phyloP scores from a whole-genome alignment of 2,888 invertebrate genomes.

The Dinocampus coccinellae region DNA sequence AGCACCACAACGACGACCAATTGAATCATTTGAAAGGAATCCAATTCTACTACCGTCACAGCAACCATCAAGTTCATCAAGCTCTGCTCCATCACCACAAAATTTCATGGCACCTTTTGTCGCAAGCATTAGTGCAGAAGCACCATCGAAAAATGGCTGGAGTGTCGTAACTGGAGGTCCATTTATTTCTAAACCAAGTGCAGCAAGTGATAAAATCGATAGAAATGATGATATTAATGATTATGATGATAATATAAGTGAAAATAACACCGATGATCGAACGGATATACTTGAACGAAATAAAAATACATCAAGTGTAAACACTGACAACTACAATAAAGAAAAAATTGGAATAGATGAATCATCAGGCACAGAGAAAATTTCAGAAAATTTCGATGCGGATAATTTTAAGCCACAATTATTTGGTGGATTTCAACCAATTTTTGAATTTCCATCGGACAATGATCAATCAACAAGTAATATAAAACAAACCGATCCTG shows the following conservation, averaged over 20 bases:
- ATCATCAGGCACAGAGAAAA: slow-evolving; percentile 58
- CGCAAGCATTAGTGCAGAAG: slow-evolving; percentile 76
- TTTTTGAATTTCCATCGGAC: slow-evolving; percentile 71
- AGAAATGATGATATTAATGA: slow-evolving; percentile 29
- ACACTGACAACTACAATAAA: slow-evolving; percentile 8
- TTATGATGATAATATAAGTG: not conserved
- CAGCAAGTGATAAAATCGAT: slow-evolving; percentile 39
- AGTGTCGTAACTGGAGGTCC: slow-evolving; percentile 69
- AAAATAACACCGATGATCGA: slow-evolving; percentile 11
- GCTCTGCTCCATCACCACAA: slow-evolving; percentile 69
- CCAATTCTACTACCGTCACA: slow-evolving; percentile 63
- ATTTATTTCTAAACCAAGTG: slow-evolving; percentile 31
- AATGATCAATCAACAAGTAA: slow-evolving; percentile 43
- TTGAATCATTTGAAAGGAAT: slow-evolving; percentile 49
- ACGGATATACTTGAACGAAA: slow-evolving; percentile 8
- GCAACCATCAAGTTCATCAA: slow-evolving; percentile 64
- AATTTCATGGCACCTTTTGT: slow-evolving; percentile 80
- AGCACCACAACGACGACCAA: slow-evolving; percentile 50
- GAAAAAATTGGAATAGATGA: slow-evolving; percentile 46
- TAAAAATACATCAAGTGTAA: not conserved
- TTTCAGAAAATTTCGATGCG: slow-evolving; percentile 72
- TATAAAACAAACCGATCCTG: slow-evolving; percentile 24
- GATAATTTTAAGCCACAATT: slow-evolving; percentile 79
- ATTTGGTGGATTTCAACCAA: slow-evolving; percentile 79
- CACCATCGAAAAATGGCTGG: slow-evolving; percentile 75